Evolutionary conservation across 2,113 vertebrate genomes (phyloP).

Genomic region (Poecile atricapillus): DNA sequence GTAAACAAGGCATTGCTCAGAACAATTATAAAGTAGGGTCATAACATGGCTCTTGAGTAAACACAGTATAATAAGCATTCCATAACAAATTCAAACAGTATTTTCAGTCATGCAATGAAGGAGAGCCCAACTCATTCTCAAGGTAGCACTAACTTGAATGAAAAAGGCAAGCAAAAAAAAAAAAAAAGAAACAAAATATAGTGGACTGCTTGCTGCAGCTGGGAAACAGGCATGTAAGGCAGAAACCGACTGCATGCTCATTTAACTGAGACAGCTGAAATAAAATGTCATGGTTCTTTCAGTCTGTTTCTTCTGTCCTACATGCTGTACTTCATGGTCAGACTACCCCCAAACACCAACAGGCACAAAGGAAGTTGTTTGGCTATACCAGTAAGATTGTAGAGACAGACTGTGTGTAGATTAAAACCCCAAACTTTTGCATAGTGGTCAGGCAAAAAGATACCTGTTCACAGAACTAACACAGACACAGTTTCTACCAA

Average conservation of each 20-base stretch:
- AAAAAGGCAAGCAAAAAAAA: background rate
- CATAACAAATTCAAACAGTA: background rate
- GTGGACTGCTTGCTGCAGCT: background rate
- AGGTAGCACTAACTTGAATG: background rate
- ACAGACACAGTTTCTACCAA: background rate
- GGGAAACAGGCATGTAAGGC: background rate
- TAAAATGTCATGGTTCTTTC: background rate
- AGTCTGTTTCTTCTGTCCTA: background rate
- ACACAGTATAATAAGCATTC: background rate
- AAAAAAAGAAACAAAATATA: background rate
- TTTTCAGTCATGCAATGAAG: background rate
- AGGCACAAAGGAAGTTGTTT: background rate
- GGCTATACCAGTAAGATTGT: background rate
- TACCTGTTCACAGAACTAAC: background rate
- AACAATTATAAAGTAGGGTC: background rate
- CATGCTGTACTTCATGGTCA: background rate
- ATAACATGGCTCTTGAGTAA: background rate
- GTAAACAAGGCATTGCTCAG: background rate
- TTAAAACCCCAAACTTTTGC: background rate
- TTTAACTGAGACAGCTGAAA: background rate
- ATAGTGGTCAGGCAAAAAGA: background rate
- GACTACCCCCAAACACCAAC: background rate
- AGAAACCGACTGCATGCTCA: background rate
- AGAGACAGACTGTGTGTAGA: fast-evolving
- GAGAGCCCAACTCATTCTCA: background rate